These are phyloP conservation scores for Zaprionus inermis DNA, from an alignment of 1,140 invertebrate species.

Conservation along the genomic window DNA sequence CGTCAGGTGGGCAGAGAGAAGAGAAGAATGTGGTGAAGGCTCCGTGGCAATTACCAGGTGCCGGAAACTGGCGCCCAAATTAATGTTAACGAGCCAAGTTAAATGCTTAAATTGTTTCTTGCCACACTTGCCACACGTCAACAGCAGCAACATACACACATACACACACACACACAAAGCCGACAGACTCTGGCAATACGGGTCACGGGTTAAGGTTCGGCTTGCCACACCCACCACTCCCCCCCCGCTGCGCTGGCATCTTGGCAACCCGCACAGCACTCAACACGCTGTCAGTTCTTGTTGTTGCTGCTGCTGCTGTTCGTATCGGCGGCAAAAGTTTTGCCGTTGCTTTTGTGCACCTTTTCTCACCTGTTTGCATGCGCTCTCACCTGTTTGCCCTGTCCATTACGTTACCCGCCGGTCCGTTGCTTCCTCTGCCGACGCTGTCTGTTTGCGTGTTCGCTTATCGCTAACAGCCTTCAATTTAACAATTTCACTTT, in stretches of 20 bases:
- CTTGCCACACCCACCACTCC: not conserved
- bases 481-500: slow-evolving; percentile 56
- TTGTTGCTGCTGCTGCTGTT: not conserved
- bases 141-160: slow-evolving; percentile 7
- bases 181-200: slow-evolving; percentile 26
- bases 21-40: not conserved
- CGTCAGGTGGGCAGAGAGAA: not conserved
- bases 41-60: slow-evolving; percentile 44
- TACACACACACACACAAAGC: slow-evolving; percentile 12
- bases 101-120: slow-evolving; percentile 62
- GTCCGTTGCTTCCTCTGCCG: not conserved
- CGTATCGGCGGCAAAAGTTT: slow-evolving; percentile 48
- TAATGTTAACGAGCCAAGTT: slow-evolving; percentile 66
- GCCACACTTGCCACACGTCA: slow-evolving; percentile 34
- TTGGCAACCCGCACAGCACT: slow-evolving; percentile 15
- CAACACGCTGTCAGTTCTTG: slow-evolving; percentile 42
- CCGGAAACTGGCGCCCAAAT: slow-evolving; percentile 57
- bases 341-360: slow-evolving; percentile 33
- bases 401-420: not conserved
- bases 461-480: slow-evolving; percentile 55
- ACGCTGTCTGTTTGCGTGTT: slow-evolving; percentile 48
- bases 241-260: slow-evolving; percentile 2
- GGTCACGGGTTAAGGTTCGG: slow-evolving; percentile 36
- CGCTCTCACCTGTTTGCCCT: slow-evolving; percentile 16
- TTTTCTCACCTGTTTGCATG: slow-evolving; percentile 49